phyloP scores from a whole-genome alignment of 2,113 vertebrate genomes.

The Alethe castanea region DNA sequence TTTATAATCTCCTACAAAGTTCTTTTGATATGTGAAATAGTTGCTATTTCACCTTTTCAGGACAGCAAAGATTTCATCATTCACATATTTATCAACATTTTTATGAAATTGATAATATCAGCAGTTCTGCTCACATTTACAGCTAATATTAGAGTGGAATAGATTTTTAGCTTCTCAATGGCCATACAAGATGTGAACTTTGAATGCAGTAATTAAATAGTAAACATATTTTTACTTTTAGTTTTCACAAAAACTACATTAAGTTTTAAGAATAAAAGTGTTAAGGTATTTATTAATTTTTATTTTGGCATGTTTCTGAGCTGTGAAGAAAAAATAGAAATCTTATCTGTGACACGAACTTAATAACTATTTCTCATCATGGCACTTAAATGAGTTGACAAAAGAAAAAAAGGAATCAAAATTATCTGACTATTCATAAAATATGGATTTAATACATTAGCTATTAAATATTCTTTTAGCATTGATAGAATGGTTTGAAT shows the following conservation, averaged over 20 bases:
- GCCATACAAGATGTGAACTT: background rate
- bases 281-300: background rate
- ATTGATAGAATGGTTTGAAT: slow-evolving; percentile 6
- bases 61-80: background rate
- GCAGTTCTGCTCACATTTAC: background rate
- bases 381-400: background rate
- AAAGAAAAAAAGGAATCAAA: background rate
- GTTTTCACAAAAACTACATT: background rate
- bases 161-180: background rate
- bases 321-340: background rate
- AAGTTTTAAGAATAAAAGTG: background rate
- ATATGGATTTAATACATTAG: background rate
- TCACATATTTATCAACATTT: background rate
- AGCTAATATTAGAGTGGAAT: background rate
- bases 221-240: background rate
- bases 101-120: background rate
- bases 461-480: slow-evolving; percentile 32
- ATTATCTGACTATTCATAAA: slow-evolving; percentile 6
- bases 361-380: background rate
- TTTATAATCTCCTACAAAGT: background rate
- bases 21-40: background rate
- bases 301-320: background rate
- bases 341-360: background rate
- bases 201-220: background rate
- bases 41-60: background rate